Percentiles rank a stretch among this genome's conserved stretches.
Conservation (phyloP, 2,113 vertebrate genomes). For the Rhinichthys klamathensis region DNA sequence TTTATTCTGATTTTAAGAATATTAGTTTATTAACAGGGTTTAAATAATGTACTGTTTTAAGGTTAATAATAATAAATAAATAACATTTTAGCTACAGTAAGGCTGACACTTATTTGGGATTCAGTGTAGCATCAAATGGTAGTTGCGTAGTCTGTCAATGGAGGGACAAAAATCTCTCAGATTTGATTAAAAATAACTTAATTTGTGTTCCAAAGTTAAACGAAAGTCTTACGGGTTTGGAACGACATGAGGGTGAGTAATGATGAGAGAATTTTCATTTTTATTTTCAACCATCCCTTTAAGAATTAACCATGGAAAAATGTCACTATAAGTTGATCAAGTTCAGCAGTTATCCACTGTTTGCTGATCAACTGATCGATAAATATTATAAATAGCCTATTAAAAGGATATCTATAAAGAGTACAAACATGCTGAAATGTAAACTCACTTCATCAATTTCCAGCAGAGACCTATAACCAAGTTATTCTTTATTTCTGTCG, state of each 20-base stretch:
- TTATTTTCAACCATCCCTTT: neutral
- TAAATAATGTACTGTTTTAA: neutral
- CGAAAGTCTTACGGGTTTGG: too few species aligned
- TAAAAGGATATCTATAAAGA: neutral
- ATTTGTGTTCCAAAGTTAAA: too few species aligned
- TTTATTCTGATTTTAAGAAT: neutral
- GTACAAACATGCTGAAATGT: neutral
- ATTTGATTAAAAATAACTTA: too few species aligned
- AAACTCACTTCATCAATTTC: neutral
- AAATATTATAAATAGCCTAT: neutral
- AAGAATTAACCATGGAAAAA: neutral
- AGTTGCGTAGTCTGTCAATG: neutral
- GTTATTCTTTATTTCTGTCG: slow-evolving; percentile 75
- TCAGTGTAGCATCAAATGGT: neutral
- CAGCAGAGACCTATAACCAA: slow-evolving; percentile 37
- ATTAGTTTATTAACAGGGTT: neutral
- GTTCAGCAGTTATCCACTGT: neutral
- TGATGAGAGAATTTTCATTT: too few species aligned
- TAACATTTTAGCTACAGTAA: neutral
- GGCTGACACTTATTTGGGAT: neutral
- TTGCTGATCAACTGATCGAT: too few species aligned
- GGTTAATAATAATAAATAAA: neutral
- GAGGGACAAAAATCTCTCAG: too few species aligned
- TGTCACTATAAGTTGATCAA: neutral
- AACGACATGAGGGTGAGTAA: too few species aligned